Evolutionary conservation across 1,140 invertebrate species (phyloP), one percentile per base, ranked within the genome.

Genomic region (Doryteuthis pealeii): DNA sequence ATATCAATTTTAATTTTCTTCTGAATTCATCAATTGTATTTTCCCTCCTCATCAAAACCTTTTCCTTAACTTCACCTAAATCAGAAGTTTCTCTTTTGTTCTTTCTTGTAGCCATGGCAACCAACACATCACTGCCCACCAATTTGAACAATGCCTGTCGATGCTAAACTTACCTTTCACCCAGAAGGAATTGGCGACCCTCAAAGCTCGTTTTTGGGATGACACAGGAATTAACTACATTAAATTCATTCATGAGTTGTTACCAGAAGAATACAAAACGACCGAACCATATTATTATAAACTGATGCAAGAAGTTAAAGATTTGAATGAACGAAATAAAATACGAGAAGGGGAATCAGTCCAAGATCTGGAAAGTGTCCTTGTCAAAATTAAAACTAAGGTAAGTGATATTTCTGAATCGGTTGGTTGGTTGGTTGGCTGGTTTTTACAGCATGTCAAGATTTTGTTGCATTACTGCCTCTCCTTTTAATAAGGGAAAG

Each of bases 161-260:
- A 87, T 86, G 74, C 65, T 88, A n/a, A 82, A 86, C 65, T 74
- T 89, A 18, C 81, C 83, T 43, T 76, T 82, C 49, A 81, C 76
- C 31, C 82, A 85, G 32, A 73, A 79, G 10, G 85, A 87, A 73
- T 81, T 85, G 78, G 74, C 79, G 35, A 80, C 85, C 22, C 69
- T 88, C 10, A 84, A 88, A 76, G 85, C 85, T 4, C 84, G 80
- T 49, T 88, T 83, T 77, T 82, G 82, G 72, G 84, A 88, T 77
- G 86, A 88, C 74, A 73, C 77, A 10, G 88, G 88, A 10, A 84
- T 88, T 73, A 84, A 87, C 80, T 89, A 89, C 78, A 31, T 81
- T 43, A 73, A 75, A n/a, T 87, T 85, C 81, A 79, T 85, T 6
- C 70, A 81, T 18, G 86, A 85, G 66, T 79, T 87, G 0, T 74